phyloP scores from a whole-genome alignment of 2,888 invertebrate species.

The Phaonia tiefii region DNA sequence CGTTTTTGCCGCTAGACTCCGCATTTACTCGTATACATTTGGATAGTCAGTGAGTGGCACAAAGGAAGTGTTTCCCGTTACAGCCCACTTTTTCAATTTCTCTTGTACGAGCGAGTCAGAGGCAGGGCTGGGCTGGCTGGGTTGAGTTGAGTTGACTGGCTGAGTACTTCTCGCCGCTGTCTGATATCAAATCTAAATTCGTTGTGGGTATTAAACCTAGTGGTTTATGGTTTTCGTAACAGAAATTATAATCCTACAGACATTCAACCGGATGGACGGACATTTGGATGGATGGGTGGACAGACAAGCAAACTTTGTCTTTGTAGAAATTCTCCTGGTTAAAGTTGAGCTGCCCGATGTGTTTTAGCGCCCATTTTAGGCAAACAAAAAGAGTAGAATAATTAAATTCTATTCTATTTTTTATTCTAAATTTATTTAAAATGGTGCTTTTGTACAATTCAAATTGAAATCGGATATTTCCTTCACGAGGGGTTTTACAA shows the following conservation, averaged over 20 bases:
- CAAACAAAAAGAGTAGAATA: constrained; percentile 44
- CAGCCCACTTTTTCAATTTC: constrained; percentile 59
- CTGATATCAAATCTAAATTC: constrained; percentile 32
- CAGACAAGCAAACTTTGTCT: constrained; percentile 13
- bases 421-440: constrained; percentile 40
- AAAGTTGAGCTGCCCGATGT: no score
- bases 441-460: constrained; percentile 31
- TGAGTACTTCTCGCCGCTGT: constrained; percentile 27
- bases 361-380: constrained; percentile 54
- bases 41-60: constrained; percentile 33
- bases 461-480: constrained; percentile 4
- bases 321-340: constrained; percentile 54
- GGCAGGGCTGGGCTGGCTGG: background rate
- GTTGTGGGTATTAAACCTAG: constrained; percentile 58
- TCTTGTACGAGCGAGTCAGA: background rate
- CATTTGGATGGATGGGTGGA: background rate
- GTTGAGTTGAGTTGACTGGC: background rate
- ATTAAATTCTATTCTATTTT: constrained; percentile 52
- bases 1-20: background rate
- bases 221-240: constrained; percentile 32
- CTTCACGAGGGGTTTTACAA: constrained; percentile 1
- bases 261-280: constrained; percentile 6
- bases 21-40: background rate
- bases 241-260: constrained; percentile 23
- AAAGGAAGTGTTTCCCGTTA: constrained; percentile 67